Evolutionary conservation across 2,888 invertebrate species (phyloP), one percentile per base, ranked within the genome.

Genomic region (Nomada goodeniana): DNA sequence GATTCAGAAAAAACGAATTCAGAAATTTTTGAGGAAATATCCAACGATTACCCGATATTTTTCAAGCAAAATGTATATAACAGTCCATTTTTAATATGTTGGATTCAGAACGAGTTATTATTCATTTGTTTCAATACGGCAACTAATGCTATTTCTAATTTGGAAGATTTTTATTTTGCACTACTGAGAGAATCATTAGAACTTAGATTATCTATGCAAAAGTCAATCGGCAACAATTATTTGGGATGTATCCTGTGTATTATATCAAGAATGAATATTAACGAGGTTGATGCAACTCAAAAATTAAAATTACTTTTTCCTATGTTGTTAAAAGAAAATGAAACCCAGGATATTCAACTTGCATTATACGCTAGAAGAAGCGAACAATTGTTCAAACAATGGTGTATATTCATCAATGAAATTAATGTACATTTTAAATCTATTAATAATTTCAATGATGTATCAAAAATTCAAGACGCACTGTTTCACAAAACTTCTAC

Each of bases 61-160:
- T 91, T 95, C 23, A 94, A 94, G 91, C 83, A 86, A 47, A 95
- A 95, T 91, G 89, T 95, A 76, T 92, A 92, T 86, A 90, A 86
- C 52, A 94, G 94, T 89, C 95, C 95, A 60, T 93, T 81, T 7
- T 68, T 91, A 36, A 76, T 89, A 52, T 91, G 91, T 73, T 91
- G 91, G 90, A 86, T 93, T 42, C 86, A 93, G 15, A 91, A 92
- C 69, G 84, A 90, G 78, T 88, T 93, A 70, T 85, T 92, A 13
- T 90, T 71, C 87, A 53, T 89, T 44, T 64, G 60, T 68, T 53
- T 60, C 89, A 89, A 90, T 0, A 73, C 61, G 59, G 90, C 88
- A 55, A 61, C 80, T 44, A 67, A 86, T 50, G 85, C 89, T 26
- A 88, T 90, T 80, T 80, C 52, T 11, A 75, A 78, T 57, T 78